These are phyloP conservation scores for Phylloscopus trochilus DNA, from an alignment of 2,113 vertebrate genomes.

Conservation along the genomic window DNA sequence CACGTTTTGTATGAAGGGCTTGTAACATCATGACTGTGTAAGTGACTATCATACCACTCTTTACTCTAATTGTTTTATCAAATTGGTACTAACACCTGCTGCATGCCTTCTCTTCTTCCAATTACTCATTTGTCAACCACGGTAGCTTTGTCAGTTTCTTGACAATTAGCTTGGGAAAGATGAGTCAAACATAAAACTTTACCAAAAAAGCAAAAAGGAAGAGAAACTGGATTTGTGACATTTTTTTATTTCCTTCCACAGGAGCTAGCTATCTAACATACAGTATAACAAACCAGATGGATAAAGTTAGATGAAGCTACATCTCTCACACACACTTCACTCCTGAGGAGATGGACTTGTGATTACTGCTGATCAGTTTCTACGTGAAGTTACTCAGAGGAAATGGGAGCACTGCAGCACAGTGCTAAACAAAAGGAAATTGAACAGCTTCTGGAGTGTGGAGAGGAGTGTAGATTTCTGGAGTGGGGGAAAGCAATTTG, in stretches of 20 bases:
- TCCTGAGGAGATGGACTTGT: neutral
- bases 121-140: conserved; percentile 62
- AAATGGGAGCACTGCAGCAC: neutral
- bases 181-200: conserved; percentile 65
- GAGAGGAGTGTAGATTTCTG: neutral
- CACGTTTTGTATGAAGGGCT: neutral
- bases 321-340: neutral
- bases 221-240: neutral
- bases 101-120: conserved; percentile 33
- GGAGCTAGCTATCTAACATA: neutral
- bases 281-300: neutral
- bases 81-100: conserved; percentile 49
- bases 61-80: conserved; percentile 37
- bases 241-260: neutral
- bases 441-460: neutral
- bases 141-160: conserved; percentile 54
- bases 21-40: conserved; percentile 15
- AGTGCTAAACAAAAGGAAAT: conserved; percentile 15
- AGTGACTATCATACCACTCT: neutral
- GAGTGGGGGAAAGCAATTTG: neutral
- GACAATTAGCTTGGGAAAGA: conserved; percentile 71
- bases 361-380: neutral
- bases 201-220: conserved; percentile 41
- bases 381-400: neutral
- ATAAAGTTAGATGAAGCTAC: neutral